phyloP scores from a whole-genome alignment of 2,113 vertebrate species.

The Pteropus alecto region DNA sequence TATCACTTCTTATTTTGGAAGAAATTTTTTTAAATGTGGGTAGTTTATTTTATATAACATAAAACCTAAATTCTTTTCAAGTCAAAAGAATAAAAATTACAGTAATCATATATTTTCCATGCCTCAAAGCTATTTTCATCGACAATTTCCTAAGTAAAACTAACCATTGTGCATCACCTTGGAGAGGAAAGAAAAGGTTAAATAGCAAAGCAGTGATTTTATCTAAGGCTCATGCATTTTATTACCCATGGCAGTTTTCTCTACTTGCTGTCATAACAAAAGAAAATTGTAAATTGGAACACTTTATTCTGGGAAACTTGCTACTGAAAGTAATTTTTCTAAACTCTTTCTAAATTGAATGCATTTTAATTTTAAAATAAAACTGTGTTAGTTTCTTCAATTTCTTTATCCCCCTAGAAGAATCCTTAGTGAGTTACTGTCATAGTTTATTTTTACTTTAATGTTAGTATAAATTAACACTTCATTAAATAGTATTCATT shows the following conservation, averaged over 20 bases:
- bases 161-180: slow-evolving; percentile 23
- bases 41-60: background rate
- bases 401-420: slow-evolving; percentile 9
- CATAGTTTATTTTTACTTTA: slow-evolving; percentile 57
- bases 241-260: slow-evolving; percentile 10
- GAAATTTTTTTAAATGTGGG: background rate
- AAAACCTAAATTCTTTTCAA: background rate
- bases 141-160: slow-evolving; percentile 65
- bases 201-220: slow-evolving; percentile 57
- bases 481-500: slow-evolving; percentile 55
- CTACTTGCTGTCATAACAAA: slow-evolving; percentile 53
- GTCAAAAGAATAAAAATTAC: background rate
- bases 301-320: slow-evolving; percentile 33
- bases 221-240: slow-evolving; percentile 42
- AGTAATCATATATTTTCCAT: slow-evolving; percentile 29
- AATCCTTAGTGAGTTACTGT: slow-evolving; percentile 50
- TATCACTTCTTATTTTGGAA: background rate
- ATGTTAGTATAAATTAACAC: slow-evolving; percentile 61
- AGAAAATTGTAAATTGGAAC: slow-evolving; percentile 49
- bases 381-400: background rate
- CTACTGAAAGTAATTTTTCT: background rate
- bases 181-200: slow-evolving; percentile 53
- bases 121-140: slow-evolving; percentile 70
- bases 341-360: slow-evolving; percentile 31
- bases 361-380: slow-evolving; percentile 49